Conservation (phyloP, 2,113 vertebrate species). For the Elgaria multicarinata region DNA sequence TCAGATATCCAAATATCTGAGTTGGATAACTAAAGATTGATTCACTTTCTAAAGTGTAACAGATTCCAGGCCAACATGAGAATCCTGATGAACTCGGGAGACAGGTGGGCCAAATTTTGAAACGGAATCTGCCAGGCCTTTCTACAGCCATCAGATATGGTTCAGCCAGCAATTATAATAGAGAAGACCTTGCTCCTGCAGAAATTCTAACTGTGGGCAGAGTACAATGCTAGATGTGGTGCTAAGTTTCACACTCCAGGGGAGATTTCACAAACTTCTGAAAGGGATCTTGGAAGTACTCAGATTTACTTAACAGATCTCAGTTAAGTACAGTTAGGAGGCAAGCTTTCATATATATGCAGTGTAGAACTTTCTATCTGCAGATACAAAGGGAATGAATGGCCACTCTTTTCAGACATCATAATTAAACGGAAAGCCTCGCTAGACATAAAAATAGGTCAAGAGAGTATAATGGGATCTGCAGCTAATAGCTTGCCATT, state of each 20-base stretch:
- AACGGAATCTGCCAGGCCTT: not conserved
- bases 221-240: not conserved
- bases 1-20: not conserved
- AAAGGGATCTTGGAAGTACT: not conserved
- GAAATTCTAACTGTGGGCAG: not conserved
- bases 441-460: slow-evolving; percentile 7
- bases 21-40: not conserved
- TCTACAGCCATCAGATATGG: not conserved
- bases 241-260: not conserved
- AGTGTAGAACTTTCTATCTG: not conserved
- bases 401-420: not conserved
- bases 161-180: not conserved
- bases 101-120: not conserved
- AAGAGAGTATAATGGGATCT: slow-evolving; percentile 16
- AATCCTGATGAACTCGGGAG: not conserved
- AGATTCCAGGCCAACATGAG: not conserved
- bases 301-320: not conserved
- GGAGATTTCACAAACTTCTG: not conserved
- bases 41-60: not conserved
- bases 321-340: not conserved
- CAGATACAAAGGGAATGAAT: slow-evolving; percentile 3
- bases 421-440: slow-evolving; percentile 43
- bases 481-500: not conserved
- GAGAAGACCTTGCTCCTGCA: not conserved
- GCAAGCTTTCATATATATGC: slow-evolving; percentile 6